phyloP scores from a whole-genome alignment of 2,113 vertebrate genomes.

The Hippolais icterina region DNA sequence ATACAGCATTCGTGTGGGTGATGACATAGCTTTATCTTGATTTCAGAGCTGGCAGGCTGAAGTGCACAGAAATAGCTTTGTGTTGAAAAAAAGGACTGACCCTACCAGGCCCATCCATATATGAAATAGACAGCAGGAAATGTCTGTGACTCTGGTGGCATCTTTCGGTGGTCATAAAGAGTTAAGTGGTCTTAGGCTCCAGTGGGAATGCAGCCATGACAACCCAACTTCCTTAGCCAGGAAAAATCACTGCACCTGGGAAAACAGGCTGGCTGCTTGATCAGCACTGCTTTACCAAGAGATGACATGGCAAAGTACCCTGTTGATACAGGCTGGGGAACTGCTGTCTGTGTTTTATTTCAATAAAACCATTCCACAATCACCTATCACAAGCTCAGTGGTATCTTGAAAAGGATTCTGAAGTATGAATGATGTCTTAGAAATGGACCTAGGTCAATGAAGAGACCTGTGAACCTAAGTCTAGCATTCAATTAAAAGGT shows the following conservation, averaged over 20 bases:
- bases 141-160: not conserved
- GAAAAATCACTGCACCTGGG: not conserved
- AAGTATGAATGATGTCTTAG: not conserved
- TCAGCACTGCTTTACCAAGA: not conserved
- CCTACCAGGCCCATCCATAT: not conserved
- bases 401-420: not conserved
- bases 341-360: not conserved
- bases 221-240: not conserved
- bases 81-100: not conserved
- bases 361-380: not conserved
- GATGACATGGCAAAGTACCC: not conserved
- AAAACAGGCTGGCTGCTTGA: not conserved
- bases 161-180: not conserved
- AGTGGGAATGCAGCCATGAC: not conserved
- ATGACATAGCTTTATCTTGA: not conserved
- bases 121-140: not conserved
- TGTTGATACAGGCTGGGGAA: not conserved
- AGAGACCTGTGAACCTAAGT: not conserved
- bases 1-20: not conserved
- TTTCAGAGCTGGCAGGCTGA: not conserved
- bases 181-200: not conserved
- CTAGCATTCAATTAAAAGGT: not conserved
- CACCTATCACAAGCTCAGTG: not conserved
- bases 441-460: not conserved
- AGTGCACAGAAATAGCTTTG: not conserved